These are phyloP conservation scores for Caenorhabditis tropicalis DNA, from an alignment of 1,140 invertebrate genomes.

Conservation along the genomic window DNA sequence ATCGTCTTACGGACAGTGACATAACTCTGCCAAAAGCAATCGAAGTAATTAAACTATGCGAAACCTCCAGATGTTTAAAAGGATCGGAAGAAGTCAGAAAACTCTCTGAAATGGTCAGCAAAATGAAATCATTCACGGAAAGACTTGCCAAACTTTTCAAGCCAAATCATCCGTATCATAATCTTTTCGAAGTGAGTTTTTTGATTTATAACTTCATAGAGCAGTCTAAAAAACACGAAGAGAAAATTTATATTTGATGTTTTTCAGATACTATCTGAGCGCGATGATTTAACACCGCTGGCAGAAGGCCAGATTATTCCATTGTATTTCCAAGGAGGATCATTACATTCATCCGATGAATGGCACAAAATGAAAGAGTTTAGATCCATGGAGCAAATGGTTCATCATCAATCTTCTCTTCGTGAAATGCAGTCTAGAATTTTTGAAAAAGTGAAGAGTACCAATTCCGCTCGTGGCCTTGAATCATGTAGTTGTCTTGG, in stretches of 20 bases:
- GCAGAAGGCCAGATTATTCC: constrained; percentile 44
- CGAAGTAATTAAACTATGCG: background rate
- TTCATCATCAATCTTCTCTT: constrained; percentile 20
- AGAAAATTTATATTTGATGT: background rate
- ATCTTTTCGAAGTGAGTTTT: constrained; percentile 50
- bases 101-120: background rate
- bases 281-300: constrained; percentile 45
- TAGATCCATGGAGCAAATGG: constrained; percentile 1
- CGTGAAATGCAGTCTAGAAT: constrained; percentile 36
- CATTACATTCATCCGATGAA: background rate
- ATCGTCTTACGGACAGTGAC: background rate
- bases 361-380: constrained; percentile 45
- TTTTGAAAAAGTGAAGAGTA: background rate
- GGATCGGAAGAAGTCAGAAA: background rate
- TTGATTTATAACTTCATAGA: too few relatives aligned
- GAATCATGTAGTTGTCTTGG: background rate
- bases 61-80: background rate
- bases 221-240: too few relatives aligned
- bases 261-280: constrained; percentile 51
- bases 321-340: background rate
- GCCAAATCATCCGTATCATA: constrained; percentile 27
- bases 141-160: constrained; percentile 39
- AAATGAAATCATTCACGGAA: constrained; percentile 38
- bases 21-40: background rate
- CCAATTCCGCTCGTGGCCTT: background rate